Evolutionary conservation across 2,113 vertebrate species (phyloP).

Genomic region (Grus americana): DNA sequence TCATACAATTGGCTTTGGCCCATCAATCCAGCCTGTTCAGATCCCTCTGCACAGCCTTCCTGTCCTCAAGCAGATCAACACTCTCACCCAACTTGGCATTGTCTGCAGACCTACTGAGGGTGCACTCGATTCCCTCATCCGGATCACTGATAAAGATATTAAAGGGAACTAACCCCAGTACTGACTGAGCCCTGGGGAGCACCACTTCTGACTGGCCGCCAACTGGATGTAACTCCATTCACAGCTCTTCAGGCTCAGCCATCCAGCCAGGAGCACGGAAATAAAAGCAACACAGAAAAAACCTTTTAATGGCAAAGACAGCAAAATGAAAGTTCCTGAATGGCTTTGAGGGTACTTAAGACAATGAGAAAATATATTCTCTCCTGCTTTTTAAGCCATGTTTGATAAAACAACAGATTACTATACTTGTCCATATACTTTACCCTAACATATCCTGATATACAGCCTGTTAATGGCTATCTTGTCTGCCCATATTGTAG

Average conservation of each 20-base stretch:
- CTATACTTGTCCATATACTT: background rate
- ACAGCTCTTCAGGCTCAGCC: too few relatives aligned
- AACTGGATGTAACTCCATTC: too few relatives aligned
- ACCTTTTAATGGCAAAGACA: background rate
- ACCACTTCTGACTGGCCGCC: too few relatives aligned
- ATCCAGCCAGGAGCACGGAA: background rate
- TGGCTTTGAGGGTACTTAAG: background rate
- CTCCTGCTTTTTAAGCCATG: background rate
- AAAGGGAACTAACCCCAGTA: too few relatives aligned
- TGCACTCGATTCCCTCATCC: too few relatives aligned
- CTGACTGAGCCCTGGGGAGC: too few relatives aligned
- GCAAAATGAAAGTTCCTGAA: background rate
- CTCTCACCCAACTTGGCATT: accelerated
- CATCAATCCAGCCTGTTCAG: accelerated
- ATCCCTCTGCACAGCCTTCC: background rate
- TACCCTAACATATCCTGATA: background rate
- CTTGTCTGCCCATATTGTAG: background rate
- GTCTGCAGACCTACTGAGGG: too few relatives aligned
- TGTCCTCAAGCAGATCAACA: background rate
- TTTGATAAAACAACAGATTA: background rate
- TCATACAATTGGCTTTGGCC: accelerated
- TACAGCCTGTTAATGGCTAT: background rate
- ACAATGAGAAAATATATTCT: background rate
- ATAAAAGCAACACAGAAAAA: background rate
- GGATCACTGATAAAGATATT: too few relatives aligned